phyloP scores from a whole-genome alignment of 1,140 invertebrate genomes.

The Drosophila trapezifrons region DNA sequence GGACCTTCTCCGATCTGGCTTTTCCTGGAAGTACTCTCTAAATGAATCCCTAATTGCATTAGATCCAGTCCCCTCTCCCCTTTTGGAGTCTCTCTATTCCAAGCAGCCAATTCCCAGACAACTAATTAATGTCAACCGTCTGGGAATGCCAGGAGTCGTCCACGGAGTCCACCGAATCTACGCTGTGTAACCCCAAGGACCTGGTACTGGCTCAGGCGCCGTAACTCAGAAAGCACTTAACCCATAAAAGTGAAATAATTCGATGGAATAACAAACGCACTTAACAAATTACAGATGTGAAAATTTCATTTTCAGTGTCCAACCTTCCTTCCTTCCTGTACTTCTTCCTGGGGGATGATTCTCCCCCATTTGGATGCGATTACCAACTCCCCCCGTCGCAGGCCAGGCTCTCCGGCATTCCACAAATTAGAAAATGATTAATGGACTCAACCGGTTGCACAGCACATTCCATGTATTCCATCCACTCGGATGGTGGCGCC shows the following conservation, averaged over 20 bases:
- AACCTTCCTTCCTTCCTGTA: conserved; percentile 33
- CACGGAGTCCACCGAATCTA: conserved; percentile 18
- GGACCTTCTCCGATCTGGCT: neutral
- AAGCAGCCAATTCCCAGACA: conserved; percentile 60
- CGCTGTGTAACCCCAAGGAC: conserved; percentile 55
- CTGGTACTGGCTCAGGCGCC: conserved; percentile 20
- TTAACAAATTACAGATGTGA: conserved; percentile 84
- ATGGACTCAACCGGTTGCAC: conserved; percentile 84
- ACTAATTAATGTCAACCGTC: conserved; percentile 71
- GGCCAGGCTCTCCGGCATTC: conserved; percentile 63
- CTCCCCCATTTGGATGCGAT: conserved; percentile 14
- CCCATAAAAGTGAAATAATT: conserved; percentile 84
- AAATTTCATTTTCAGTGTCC: conserved; percentile 80
- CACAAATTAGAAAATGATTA: conserved; percentile 84
- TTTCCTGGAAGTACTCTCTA: neutral
- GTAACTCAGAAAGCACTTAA: conserved; percentile 84
- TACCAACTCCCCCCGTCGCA: neutral
- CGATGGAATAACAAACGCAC: conserved; percentile 83
- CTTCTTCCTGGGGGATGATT: conserved; percentile 41
- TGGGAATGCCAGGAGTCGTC: conserved; percentile 31
- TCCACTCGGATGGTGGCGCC: conserved; percentile 42
- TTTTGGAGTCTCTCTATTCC: neutral
- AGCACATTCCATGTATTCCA: conserved; percentile 28
- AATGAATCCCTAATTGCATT: conserved; percentile 25
- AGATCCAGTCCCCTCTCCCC: neutral